Evolutionary conservation across 1,140 invertebrate genomes (phyloP), one percentile per base, ranked within the genome.

Genomic region (Drosophila tropicalis): DNA sequence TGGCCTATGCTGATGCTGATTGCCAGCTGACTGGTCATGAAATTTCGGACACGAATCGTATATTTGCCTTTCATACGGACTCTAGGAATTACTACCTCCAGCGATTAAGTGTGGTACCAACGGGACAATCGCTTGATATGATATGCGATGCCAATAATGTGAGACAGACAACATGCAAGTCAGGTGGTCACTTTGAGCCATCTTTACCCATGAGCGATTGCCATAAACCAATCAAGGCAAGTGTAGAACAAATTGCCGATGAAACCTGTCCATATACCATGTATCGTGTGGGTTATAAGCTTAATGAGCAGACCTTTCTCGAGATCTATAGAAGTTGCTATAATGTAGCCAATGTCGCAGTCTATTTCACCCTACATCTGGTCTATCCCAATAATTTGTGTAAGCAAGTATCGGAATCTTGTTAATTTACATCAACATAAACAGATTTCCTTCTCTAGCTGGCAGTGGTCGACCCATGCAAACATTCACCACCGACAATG

Each of bases 251-350:
- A 0, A 19, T 41, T n/a, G 5, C 5, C 1, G 60, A 67, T 65
- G 6, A 10, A 0, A 63, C 36, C 13, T 81, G 77, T 12, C n/a
- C n/a, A 0, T 32, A 32, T n/a, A 36, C 19, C 2, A 66, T 58
- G 64, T 66, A 66, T 10, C 32, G 44, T 10, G 72, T 81, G 5
- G 77, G 79, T 7, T 69, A 66, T 22, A 34, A 54, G 12, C 34
- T 75, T 2, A 58, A 22, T 12, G 54, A 10, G 9, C 7, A n/a
- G 0, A 9, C 3, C n/a, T 72, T 76, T 32, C 36, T 81, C 10
- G 79, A 81, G 39, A 25, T 81, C 12, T 81, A 73, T 34, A 34
- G 79, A 32, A 76, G 62, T 10, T 80, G 77, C 32, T 81, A 55
- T 19, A 44, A 81, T 19, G 3, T 2, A 3, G 0, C 0, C 0